A percentile compares a stretch with the other conserved stretches of the same genome.
phyloP scores from a whole-genome alignment of 2,113 vertebrate species.

The Thamnaconus septentrionalis region DNA sequence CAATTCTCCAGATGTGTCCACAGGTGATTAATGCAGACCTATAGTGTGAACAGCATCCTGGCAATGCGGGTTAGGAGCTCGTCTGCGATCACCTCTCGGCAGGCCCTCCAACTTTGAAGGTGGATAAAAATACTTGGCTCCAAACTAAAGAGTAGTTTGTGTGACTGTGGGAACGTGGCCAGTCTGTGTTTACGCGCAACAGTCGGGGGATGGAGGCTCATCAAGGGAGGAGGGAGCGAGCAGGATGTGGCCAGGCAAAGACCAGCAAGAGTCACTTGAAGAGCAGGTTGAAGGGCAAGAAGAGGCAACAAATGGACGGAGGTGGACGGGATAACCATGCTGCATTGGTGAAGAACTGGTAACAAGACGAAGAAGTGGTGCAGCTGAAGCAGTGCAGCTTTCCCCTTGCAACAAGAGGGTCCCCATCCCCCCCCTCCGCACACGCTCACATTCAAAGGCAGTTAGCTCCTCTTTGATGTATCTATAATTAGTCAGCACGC shows the following conservation, averaged over 20 bases:
- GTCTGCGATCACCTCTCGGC: neutral
- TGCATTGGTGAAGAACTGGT: too few relatives aligned
- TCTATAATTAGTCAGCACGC: slow-evolving; percentile 79
- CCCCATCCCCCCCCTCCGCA: slow-evolving; percentile 41
- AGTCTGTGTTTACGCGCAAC: slow-evolving; percentile 14
- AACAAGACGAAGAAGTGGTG: too few relatives aligned
- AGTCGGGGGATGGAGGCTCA: slow-evolving; percentile 16
- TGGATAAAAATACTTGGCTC: slow-evolving; percentile 1
- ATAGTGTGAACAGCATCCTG: too few relatives aligned
- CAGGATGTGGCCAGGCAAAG: slow-evolving; percentile 71
- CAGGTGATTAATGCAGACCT: too few relatives aligned
- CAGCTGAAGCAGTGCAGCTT: slow-evolving; percentile 21
- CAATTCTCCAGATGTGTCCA: too few relatives aligned
- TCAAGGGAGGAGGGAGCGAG: slow-evolving; percentile 25
- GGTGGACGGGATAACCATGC: slow-evolving; percentile 42
- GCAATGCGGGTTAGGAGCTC: neutral
- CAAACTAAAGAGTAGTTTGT: neutral
- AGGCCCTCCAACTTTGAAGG: too few relatives aligned
- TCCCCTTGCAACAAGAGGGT: too few relatives aligned
- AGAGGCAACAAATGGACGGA: slow-evolving; percentile 20
- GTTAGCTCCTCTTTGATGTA: slow-evolving; percentile 78
- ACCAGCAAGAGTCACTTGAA: too few relatives aligned
- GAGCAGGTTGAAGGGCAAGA: too few relatives aligned
- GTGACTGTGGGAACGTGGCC: slow-evolving; percentile 18
- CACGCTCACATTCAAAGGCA: slow-evolving; percentile 70